Conservation (phyloP, 2,888 invertebrate species). For the Diarsia rubi region DNA sequence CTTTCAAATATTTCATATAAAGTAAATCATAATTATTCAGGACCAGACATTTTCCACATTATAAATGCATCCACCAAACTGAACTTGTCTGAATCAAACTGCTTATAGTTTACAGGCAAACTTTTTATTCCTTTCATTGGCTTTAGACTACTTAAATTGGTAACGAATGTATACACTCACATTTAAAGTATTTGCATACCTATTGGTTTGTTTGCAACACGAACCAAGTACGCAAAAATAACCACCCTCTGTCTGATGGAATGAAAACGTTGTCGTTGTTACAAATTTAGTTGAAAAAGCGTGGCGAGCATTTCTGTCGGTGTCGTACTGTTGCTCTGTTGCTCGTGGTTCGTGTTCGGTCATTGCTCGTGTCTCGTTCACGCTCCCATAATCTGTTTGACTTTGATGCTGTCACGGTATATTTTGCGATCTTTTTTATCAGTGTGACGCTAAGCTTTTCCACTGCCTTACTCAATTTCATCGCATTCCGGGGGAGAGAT, state of each 20-base stretch:
- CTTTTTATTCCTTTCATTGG: background rate
- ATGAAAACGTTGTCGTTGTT: slow-evolving; percentile 5
- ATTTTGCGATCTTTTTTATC: slow-evolving; percentile 57
- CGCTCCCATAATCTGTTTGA: slow-evolving; percentile 55
- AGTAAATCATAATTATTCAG: no score
- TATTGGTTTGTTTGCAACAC: slow-evolving; percentile 13
- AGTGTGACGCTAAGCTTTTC: slow-evolving; percentile 32
- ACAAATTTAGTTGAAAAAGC: slow-evolving; percentile 35
- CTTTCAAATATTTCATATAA: background rate
- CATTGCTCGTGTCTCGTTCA: slow-evolving; percentile 46
- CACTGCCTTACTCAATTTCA: slow-evolving; percentile 23
- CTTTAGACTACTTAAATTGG: background rate
- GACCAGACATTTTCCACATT: no score
- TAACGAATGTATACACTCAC: slow-evolving; percentile 3
- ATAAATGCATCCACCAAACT: no score
- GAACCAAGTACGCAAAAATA: slow-evolving; percentile 34
- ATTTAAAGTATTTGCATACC: background rate
- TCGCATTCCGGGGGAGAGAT: slow-evolving; percentile 29
- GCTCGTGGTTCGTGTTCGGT: slow-evolving; percentile 42
- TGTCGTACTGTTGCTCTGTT: slow-evolving; percentile 40
- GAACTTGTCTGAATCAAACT: background rate
- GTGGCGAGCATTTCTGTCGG: slow-evolving; percentile 35
- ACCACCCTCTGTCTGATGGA: slow-evolving; percentile 32
- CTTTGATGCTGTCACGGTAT: slow-evolving; percentile 48
- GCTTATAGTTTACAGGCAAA: background rate